A percentile compares a stretch with the other conserved stretches of the same genome.
Conservation (phyloP, 1,140 invertebrate genomes). For the Cyclargus thomasi region DNA sequence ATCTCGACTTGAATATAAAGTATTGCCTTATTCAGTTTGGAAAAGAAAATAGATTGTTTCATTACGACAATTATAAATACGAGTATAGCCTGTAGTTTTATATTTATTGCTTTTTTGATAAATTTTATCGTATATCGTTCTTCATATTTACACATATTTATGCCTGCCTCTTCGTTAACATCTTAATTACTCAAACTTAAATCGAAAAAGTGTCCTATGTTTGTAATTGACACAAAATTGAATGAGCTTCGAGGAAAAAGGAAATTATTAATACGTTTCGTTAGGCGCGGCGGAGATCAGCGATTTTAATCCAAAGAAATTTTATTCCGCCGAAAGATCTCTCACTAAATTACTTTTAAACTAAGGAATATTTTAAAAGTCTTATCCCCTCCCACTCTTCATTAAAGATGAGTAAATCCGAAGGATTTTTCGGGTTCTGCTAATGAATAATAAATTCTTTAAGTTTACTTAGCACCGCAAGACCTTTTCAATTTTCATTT, state of each 20-base stretch:
- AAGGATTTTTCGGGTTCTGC: neutral
- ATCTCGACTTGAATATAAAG: too few relatives aligned
- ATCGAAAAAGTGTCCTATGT: neutral
- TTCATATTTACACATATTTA: too few relatives aligned
- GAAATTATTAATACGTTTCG: conserved; percentile 1
- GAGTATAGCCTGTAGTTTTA: too few relatives aligned
- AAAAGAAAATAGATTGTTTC: too few relatives aligned
- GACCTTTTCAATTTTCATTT: neutral
- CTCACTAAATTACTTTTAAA: neutral
- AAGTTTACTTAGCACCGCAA: conserved; percentile 2
- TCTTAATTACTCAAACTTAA: neutral
- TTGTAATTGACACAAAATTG: neutral
- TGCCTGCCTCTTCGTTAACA: neutral
- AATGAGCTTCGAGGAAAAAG: neutral
- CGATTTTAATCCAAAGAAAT: neutral
- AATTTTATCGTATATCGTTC: neutral
- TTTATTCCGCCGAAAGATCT: neutral
- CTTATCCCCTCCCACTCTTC: neutral
- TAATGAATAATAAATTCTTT: conserved; percentile 4
- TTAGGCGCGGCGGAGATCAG: neutral
- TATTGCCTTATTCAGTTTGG: too few relatives aligned
- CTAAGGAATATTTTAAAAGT: conserved; percentile 1
- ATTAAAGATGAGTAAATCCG: neutral
- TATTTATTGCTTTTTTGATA: neutral
- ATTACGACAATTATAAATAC: too few relatives aligned